phyloP scores from a whole-genome alignment of 2,888 invertebrate genomes.

The Drymonia ruficornis region DNA sequence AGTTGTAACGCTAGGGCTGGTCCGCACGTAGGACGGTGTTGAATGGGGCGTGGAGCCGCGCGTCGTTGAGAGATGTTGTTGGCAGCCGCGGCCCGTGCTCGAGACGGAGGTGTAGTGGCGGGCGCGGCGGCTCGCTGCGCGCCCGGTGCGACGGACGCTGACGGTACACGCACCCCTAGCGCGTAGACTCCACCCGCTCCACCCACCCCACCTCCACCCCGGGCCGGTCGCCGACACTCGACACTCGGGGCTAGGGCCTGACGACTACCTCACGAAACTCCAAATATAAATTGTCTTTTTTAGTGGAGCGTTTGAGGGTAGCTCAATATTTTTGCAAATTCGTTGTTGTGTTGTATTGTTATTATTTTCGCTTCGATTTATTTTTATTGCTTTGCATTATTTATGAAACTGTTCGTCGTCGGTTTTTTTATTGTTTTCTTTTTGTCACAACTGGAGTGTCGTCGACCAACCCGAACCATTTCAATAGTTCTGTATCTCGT shows the following conservation, averaged over 20 bases:
- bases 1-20: constrained; percentile 72
- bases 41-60: constrained; percentile 79
- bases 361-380: neutral
- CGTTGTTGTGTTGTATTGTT: too few species aligned
- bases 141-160: constrained; percentile 81
- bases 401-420: neutral
- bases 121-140: constrained; percentile 79
- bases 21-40: constrained; percentile 76
- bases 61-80: constrained; percentile 82
- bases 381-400: neutral
- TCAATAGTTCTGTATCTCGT: constrained; percentile 66
- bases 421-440: neutral
- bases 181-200: constrained; percentile 20
- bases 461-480: constrained; percentile 59
- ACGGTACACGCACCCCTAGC: constrained; percentile 66
- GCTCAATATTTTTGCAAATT: neutral
- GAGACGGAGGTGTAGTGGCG: constrained; percentile 85
- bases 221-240: constrained; percentile 20
- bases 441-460: constrained; percentile 49
- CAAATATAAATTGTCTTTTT: neutral
- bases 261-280: neutral
- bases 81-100: constrained; percentile 81
- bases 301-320: neutral
- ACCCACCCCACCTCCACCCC: constrained; percentile 12
- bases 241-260: neutral